Conservation (phyloP, 2,797 vertebrate genomes). For the Hapalemur alaotrensis region DNA sequence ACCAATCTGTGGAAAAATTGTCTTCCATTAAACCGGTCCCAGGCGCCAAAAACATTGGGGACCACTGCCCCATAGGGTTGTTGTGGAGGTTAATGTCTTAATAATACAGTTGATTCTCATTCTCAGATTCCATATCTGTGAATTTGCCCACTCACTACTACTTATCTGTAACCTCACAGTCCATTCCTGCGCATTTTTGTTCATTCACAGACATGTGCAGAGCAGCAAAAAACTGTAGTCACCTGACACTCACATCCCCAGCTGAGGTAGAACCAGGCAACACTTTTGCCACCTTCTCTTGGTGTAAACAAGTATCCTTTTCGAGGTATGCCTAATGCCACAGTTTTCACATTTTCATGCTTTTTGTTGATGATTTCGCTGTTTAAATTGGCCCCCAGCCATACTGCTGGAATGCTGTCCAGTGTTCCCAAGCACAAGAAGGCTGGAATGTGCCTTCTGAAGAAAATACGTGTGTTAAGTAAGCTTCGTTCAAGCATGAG, state of each 20-base stretch:
- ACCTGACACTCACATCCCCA: neutral
- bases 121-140: neutral
- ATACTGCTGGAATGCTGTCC: neutral
- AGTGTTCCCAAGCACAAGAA: neutral
- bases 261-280: neutral
- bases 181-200: neutral
- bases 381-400: neutral
- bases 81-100: neutral
- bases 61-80: no score
- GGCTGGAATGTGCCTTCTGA: neutral
- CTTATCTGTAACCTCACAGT: neutral
- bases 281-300: neutral
- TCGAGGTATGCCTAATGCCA: fast-evolving
- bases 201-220: neutral
- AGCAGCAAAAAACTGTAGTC: neutral
- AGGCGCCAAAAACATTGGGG: no score
- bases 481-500: neutral
- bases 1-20: no score
- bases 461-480: neutral
- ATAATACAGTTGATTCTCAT: neutral
- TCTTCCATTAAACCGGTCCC: no score
- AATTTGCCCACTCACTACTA: neutral
- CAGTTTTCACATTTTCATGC: neutral
- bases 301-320: neutral
- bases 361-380: neutral